phyloP scores from a whole-genome alignment of 2,797 vertebrate genomes.

The Gephyroberyx darwinii region DNA sequence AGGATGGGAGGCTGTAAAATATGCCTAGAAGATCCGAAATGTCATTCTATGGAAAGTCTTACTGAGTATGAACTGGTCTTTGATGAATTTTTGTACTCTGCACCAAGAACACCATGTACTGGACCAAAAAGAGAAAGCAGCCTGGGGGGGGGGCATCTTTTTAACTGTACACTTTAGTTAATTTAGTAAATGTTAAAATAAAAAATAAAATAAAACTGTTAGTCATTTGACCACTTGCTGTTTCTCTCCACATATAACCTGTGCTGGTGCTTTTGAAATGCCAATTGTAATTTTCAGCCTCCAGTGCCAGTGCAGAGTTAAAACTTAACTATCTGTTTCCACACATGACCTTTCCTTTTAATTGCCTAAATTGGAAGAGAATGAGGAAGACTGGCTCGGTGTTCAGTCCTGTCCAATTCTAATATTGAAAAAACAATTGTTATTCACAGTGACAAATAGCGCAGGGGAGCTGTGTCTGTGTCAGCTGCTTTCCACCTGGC shows the following conservation, averaged over 20 bases:
- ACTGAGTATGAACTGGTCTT: background rate
- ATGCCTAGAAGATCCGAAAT: conserved; percentile 9
- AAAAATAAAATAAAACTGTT: conserved; percentile 38
- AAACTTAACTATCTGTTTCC: conserved; percentile 79
- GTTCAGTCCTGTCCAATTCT: conserved; percentile 69
- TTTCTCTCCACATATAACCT: conserved; percentile 52
- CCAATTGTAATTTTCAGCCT: conserved; percentile 70
- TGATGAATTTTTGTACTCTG: background rate
- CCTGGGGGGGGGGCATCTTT: background rate
- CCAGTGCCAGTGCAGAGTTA: conserved; percentile 62
- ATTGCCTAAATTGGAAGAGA: conserved; percentile 76
- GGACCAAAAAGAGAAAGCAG: conserved; percentile 1
- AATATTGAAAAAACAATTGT: conserved; percentile 75
- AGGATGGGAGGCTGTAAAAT: conserved; percentile 21
- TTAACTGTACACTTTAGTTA: conserved; percentile 36
- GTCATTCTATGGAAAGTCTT: conserved; percentile 7
- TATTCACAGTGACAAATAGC: conserved; percentile 77
- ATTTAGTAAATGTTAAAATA: conserved; percentile 25
- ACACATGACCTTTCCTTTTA: conserved; percentile 81
- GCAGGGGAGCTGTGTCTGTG: conserved; percentile 59
- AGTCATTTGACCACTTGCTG: conserved; percentile 50
- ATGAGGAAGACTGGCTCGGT: conserved; percentile 67
- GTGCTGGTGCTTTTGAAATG: conserved; percentile 62
- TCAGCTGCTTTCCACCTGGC: conserved; percentile 82
- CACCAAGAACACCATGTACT: conserved; percentile 12